Conservation (phyloP, 2,797 vertebrate species). For the Numenius phaeopus region DNA sequence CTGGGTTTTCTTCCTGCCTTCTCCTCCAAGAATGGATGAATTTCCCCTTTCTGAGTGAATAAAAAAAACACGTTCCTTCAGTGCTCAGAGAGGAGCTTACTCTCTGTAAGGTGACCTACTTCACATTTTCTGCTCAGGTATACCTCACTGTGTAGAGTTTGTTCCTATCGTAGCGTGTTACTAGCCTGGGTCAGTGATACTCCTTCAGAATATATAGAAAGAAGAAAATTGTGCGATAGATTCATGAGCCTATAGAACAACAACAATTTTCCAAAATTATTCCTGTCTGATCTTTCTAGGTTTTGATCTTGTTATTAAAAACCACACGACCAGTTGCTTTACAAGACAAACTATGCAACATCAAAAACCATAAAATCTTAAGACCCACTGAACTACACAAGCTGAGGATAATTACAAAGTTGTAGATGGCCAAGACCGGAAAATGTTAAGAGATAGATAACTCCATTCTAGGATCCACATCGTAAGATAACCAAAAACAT, state of each 20-base stretch:
- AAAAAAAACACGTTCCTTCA: not conserved
- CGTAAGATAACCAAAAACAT: not conserved
- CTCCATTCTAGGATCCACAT: not conserved
- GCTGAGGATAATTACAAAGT: not conserved
- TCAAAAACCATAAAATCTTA: not conserved
- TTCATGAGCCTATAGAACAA: not conserved
- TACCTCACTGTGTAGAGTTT: not conserved
- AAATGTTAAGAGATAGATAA: not conserved
- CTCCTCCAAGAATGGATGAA: not conserved
- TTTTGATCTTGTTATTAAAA: not conserved
- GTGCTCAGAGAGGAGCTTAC: not conserved
- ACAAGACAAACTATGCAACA: not conserved
- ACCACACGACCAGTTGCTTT: not conserved
- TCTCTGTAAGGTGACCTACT: not conserved
- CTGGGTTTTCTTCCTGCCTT: not conserved
- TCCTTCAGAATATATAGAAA: not conserved
- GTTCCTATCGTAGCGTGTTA: accelerated
- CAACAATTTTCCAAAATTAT: not conserved
- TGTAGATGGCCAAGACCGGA: not conserved
- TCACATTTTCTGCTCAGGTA: not conserved
- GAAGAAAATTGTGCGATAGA: not conserved
- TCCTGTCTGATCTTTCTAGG: not conserved
- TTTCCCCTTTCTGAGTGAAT: not conserved
- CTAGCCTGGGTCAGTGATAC: not conserved
- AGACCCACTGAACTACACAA: not conserved